A percentile compares a stretch with the other conserved stretches of the same genome.
Evolutionary conservation across 37 sponge, comb jelly and placozoan species (phyloP).

Genomic region (Diacarnus erythraeanus): DNA sequence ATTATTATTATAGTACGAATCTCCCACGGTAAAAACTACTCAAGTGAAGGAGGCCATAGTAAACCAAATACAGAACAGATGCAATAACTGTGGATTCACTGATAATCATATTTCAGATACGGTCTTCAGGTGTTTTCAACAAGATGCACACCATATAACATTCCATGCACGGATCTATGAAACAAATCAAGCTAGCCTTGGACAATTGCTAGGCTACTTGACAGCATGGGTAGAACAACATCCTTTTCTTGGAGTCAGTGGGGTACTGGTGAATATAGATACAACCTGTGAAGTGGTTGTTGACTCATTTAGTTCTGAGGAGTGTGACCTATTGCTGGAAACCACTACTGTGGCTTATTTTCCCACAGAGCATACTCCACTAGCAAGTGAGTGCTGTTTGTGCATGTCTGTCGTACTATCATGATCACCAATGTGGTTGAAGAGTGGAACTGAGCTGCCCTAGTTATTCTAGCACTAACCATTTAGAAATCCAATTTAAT

Average conservation of each 20-base stretch:
- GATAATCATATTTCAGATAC: constrained; percentile 14
- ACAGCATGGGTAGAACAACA: constrained; percentile 4
- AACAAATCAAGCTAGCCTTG: neutral
- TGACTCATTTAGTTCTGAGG: constrained; percentile 8
- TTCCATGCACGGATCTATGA: constrained; percentile 13
- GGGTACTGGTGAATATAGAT: constrained; percentile 15
- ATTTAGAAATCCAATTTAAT: too few species aligned
- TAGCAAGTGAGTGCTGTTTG: neutral
- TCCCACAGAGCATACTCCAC: neutral
- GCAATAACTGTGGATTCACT: constrained; percentile 1
- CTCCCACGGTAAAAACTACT: constrained; percentile 1
- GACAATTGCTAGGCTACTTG: neutral
- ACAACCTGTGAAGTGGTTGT: constrained; percentile 11
- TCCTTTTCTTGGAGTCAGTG: neutral
- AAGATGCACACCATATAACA: constrained; percentile 14
- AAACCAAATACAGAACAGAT: neutral
- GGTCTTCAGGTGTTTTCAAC: constrained; percentile 17
- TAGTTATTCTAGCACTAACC: too few species aligned
- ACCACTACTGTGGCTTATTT: neutral
- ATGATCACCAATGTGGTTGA: neutral
- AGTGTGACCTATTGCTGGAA: neutral
- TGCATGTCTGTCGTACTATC: too few species aligned
- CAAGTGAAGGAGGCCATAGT: neutral
- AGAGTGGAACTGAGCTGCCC: too few species aligned
- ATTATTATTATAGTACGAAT: neutral